A percentile compares a stretch with the other conserved stretches of the same genome.
phyloP scores from a whole-genome alignment of 2,888 invertebrate genomes.

The Cephus nigrinus region DNA sequence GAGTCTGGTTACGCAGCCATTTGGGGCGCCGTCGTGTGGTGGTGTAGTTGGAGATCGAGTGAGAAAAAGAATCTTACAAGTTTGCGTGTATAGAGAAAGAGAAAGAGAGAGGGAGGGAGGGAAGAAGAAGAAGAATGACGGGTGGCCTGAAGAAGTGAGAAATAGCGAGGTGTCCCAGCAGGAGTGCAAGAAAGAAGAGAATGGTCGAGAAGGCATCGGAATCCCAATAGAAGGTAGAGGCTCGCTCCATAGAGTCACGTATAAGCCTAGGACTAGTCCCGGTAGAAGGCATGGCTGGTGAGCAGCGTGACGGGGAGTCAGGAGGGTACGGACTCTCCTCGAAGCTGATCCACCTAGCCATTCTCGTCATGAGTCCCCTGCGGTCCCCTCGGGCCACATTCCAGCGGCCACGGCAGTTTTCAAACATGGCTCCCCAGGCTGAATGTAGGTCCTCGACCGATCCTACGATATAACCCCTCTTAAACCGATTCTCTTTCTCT shows the following conservation, averaged over 20 bases:
- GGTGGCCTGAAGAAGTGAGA: not conserved
- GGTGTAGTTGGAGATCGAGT: slow-evolving; percentile 24
- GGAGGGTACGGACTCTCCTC: slow-evolving; percentile 28
- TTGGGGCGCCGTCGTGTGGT: slow-evolving; percentile 62
- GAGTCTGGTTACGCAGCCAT: slow-evolving; percentile 65
- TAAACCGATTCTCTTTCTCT: not conserved
- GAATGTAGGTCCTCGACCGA: slow-evolving; percentile 66
- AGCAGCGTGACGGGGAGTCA: not conserved
- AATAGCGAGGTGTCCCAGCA: not conserved
- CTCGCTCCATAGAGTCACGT: not conserved
- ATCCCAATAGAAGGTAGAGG: not conserved
- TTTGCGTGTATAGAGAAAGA: slow-evolving; percentile 9
- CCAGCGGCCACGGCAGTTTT: slow-evolving; percentile 60
- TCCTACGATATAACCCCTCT: slow-evolving; percentile 34
- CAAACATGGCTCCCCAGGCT: slow-evolving; percentile 61
- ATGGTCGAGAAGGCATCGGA: not conserved
- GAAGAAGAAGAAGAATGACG: slow-evolving; percentile 1
- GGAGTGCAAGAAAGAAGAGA: not conserved
- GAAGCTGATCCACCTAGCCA: not conserved
- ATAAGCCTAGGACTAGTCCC: not conserved
- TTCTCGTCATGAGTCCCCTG: slow-evolving; percentile 11
- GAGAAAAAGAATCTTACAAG: slow-evolving; percentile 12
- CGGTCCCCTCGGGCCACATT: slow-evolving; percentile 58
- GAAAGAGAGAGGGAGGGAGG: slow-evolving; percentile 19
- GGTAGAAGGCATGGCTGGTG: not conserved